A percentile compares a stretch with the other conserved stretches of the same genome.
phyloP scores from a whole-genome alignment of 2,797 vertebrate species.

The Tympanoctomys barrerae region DNA sequence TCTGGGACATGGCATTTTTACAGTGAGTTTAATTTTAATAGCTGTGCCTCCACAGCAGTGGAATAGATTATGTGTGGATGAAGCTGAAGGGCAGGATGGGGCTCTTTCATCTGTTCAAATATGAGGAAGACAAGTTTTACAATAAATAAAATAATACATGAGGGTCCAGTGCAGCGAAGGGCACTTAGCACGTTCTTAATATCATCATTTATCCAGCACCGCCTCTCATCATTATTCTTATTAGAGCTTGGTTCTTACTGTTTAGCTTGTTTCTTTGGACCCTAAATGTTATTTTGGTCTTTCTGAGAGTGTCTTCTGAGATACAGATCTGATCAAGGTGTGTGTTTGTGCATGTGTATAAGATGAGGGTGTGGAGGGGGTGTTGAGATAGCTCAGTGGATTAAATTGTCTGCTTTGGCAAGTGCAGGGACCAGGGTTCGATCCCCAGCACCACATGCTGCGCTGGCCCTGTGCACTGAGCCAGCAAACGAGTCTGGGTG shows the following conservation, averaged over 20 bases:
- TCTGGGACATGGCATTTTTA: neutral
- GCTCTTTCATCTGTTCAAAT: neutral
- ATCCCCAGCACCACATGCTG: too few relatives aligned
- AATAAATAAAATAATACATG: neutral
- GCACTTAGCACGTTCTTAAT: neutral
- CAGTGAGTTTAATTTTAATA: neutral
- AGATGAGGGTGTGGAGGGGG: too few relatives aligned
- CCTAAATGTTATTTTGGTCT: neutral
- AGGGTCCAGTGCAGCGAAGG: neutral
- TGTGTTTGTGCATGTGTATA: neutral
- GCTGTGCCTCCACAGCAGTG: rapidly evolving
- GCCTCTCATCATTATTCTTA: too few relatives aligned
- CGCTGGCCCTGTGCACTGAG: too few relatives aligned
- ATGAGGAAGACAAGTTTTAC: neutral
- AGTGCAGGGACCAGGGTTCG: too few relatives aligned
- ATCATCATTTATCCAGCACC: neutral
- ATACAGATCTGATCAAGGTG: neutral
- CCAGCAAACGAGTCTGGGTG: too few relatives aligned
- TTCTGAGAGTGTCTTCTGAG: neutral
- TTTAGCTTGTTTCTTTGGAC: neutral
- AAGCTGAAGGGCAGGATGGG: neutral
- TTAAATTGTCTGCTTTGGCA: too few relatives aligned
- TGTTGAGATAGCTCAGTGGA: too few relatives aligned
- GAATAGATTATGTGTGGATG: neutral
- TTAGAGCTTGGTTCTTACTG: neutral